These are phyloP conservation scores for Hyperoodon ampullatus DNA, from an alignment of 2,113 vertebrate species.

Conservation along the genomic window DNA sequence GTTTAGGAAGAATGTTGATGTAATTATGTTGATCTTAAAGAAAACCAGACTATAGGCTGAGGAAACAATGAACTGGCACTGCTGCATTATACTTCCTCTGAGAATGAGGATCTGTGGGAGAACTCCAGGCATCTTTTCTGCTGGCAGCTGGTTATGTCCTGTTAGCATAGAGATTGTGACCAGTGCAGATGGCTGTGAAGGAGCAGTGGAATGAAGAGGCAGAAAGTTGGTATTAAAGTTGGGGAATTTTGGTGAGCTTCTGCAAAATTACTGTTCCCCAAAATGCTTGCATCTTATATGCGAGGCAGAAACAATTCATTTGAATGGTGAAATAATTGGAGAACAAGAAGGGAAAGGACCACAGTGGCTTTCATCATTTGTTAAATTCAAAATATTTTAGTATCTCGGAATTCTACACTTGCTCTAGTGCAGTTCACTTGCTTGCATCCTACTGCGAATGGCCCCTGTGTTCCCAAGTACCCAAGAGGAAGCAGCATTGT, in stretches of 20 bases:
- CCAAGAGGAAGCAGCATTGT: not conserved
- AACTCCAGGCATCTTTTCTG: constrained; percentile 29
- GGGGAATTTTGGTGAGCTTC: not conserved
- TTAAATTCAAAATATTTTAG: constrained; percentile 44
- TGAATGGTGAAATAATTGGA: not conserved
- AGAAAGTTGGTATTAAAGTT: not conserved
- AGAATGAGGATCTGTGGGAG: not conserved
- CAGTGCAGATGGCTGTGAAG: not conserved
- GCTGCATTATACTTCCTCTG: not conserved
- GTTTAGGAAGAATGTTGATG: constrained; percentile 17
- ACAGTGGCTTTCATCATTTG: not conserved
- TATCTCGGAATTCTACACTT: constrained; percentile 21
- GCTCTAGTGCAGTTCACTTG: not conserved
- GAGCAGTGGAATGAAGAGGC: not conserved
- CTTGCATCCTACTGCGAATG: not conserved
- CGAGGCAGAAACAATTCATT: not conserved
- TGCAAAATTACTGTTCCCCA: not conserved
- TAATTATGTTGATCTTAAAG: constrained; percentile 31
- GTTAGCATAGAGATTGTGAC: not conserved
- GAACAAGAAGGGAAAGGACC: not conserved
- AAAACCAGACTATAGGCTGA: constrained; percentile 8
- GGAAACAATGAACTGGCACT: constrained; percentile 31
- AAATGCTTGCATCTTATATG: not conserved
- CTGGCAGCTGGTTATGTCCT: not conserved
- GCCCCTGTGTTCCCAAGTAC: not conserved